Evolutionary conservation across 2,797 vertebrate genomes (phyloP).

Genomic region (Prunella strophiata): DNA sequence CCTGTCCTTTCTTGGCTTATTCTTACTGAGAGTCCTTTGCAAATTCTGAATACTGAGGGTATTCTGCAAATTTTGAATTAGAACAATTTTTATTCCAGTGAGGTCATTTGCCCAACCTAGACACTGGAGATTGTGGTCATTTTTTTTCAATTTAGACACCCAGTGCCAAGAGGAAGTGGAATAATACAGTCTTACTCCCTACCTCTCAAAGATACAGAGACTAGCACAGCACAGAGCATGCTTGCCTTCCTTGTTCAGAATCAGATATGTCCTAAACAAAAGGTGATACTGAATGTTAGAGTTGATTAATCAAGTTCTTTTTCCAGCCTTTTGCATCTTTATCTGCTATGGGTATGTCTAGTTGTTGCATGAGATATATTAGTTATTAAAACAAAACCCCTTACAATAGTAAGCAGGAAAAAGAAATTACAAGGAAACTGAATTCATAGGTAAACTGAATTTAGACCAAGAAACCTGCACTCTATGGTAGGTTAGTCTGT

Average conservation of each 20-base stretch:
- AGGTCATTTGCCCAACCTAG: neutral
- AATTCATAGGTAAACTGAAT: neutral
- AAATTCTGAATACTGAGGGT: neutral
- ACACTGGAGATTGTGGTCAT: neutral
- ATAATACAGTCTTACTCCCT: neutral
- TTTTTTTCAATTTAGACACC: neutral
- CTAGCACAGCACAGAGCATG: neutral
- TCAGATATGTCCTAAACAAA: neutral
- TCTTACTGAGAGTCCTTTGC: neutral
- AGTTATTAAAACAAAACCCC: neutral
- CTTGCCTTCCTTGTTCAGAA: constrained; percentile 15
- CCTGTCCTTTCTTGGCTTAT: neutral
- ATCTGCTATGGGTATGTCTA: neutral
- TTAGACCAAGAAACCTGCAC: neutral
- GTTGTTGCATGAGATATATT: neutral
- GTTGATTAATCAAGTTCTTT: neutral
- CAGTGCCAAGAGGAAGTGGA: neutral
- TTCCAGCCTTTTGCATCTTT: neutral
- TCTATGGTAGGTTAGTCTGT: neutral
- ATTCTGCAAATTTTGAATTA: neutral
- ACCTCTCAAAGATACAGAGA: neutral
- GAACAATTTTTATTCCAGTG: neutral
- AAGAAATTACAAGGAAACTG: neutral
- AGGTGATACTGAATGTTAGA: neutral
- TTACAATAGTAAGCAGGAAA: neutral